A percentile compares a stretch with the other conserved stretches of the same genome.
Conservation (phyloP, 2,797 vertebrate genomes). For the Ara ararauna region DNA sequence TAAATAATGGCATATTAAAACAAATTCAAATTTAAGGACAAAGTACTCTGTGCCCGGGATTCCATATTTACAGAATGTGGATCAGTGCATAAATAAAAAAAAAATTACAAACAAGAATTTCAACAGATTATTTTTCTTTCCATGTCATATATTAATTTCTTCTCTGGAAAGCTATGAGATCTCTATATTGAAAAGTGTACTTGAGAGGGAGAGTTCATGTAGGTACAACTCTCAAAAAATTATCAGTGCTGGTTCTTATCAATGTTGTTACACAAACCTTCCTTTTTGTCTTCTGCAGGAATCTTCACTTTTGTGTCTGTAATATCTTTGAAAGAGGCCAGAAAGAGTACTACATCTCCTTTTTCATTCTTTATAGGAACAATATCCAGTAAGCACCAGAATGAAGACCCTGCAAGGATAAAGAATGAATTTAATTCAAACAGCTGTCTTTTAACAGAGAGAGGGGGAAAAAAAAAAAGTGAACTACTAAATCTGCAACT, state of each 20-base stretch:
- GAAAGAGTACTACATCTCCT: conserved; percentile 96
- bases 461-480: neutral
- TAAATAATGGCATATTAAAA: neutral
- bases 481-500: conserved; percentile 18
- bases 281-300: conserved; percentile 92
- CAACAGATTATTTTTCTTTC: neutral
- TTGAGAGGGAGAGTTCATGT: neutral
- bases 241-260: neutral
- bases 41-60: neutral
- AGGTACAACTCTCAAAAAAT: neutral
- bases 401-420: conserved; percentile 85
- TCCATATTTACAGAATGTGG: neutral
- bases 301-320: conserved; percentile 95
- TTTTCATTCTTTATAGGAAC: conserved; percentile 99
- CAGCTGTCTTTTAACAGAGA: neutral
- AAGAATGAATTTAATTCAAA: conserved; percentile 52
- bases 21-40: neutral
- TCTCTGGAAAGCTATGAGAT: neutral
- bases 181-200: neutral
- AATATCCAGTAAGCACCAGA: conserved; percentile 98
- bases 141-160: neutral
- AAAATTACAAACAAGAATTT: neutral
- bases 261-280: conserved; percentile 84
- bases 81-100: neutral
- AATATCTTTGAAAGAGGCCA: conserved; percentile 97